Percentiles rank a stretch among this genome's conserved stretches.
phyloP scores from a whole-genome alignment of 2,797 vertebrate species.

The Phataginus tetradactyla region DNA sequence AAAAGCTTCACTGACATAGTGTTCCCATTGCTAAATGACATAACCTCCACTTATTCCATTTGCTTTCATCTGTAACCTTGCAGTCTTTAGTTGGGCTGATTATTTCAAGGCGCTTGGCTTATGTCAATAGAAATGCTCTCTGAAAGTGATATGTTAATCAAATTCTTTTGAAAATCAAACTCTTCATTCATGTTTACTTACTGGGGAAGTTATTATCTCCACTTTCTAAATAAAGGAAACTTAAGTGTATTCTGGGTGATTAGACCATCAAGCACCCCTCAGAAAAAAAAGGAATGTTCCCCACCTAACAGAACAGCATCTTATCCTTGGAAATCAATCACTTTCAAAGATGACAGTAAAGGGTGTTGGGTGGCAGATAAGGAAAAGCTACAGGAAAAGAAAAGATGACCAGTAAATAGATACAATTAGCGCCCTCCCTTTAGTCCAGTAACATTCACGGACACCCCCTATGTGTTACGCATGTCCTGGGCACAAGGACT shows the following conservation, averaged over 20 bases:
- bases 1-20: not conserved
- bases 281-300: conserved; percentile 18
- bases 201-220: not conserved
- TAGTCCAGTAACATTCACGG: not conserved
- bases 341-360: conserved; percentile 34
- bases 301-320: not conserved
- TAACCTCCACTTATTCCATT: not conserved
- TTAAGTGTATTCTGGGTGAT: conserved; percentile 25
- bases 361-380: not conserved
- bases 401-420: not conserved
- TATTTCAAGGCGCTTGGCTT: not conserved
- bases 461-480: not conserved
- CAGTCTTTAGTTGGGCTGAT: not conserved
- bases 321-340: conserved; percentile 41
- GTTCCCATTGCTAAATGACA: not conserved
- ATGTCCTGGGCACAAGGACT: not conserved
- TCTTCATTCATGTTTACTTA: conserved; percentile 46
- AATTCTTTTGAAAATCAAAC: conserved; percentile 15
- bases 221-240: conserved; percentile 46
- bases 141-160: not conserved
- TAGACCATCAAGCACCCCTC: conserved; percentile 6
- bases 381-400: not conserved
- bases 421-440: not conserved
- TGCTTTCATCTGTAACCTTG: not conserved
- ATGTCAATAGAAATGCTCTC: not conserved